Percentiles rank a stretch among this genome's conserved stretches.
Conservation (phyloP, 2,113 vertebrate genomes). For the Acanthochromis polyacanthus region DNA sequence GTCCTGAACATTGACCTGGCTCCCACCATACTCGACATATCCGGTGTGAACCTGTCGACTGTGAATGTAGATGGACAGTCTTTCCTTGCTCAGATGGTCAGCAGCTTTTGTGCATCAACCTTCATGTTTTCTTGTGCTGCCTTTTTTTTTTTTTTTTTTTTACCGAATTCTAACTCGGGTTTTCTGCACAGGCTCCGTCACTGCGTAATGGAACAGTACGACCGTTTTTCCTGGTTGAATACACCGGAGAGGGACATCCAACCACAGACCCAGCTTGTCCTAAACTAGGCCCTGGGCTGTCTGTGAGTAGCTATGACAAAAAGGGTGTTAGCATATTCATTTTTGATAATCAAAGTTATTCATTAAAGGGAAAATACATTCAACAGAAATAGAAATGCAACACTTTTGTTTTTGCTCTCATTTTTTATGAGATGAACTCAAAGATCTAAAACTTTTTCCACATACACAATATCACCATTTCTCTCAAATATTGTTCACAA, state of each 20-base stretch:
- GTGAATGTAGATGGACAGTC: conserved; percentile 85
- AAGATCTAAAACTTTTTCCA: too few species aligned
- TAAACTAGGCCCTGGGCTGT: conserved; percentile 82
- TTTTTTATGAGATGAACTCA: too few species aligned
- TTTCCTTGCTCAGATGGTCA: conserved; percentile 85
- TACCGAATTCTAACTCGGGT: background rate
- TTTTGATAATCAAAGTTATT: too few species aligned
- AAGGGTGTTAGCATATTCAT: too few species aligned
- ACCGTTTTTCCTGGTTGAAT: conserved; percentile 84
- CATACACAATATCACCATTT: too few species aligned
- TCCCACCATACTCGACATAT: conserved; percentile 86
- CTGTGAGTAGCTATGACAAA: conserved; percentile 72
- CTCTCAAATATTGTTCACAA: too few species aligned
- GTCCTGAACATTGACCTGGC: conserved; percentile 86
- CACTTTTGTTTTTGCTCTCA: too few species aligned
- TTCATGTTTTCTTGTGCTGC: background rate
- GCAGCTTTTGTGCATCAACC: conserved; percentile 9
- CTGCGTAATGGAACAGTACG: conserved; percentile 77
- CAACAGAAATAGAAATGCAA: too few species aligned
- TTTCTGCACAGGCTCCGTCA: conserved; percentile 74
- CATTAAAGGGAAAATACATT: too few species aligned
- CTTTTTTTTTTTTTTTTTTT: background rate
- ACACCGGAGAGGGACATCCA: conserved; percentile 82
- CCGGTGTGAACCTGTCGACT: conserved; percentile 76
- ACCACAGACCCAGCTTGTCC: conserved; percentile 81